Evolutionary conservation across 2,797 vertebrate genomes (phyloP).

Genomic region (Eulemur coronatus): DNA sequence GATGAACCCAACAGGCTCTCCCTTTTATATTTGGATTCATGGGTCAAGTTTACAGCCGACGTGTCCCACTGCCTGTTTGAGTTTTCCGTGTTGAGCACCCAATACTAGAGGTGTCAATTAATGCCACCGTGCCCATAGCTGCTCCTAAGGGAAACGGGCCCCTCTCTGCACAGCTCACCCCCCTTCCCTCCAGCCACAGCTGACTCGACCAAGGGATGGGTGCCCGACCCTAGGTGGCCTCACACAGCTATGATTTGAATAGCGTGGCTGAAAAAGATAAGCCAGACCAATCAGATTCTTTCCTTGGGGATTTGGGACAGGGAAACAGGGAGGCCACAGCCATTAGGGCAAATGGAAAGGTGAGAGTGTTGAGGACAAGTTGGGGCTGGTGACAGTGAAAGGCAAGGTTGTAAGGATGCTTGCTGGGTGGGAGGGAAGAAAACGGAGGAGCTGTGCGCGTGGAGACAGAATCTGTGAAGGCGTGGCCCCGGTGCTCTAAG

Average conservation of each 20-base stretch:
- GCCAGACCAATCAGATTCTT: not conserved
- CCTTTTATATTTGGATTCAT: not conserved
- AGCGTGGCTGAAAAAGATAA: not conserved
- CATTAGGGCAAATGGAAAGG: not conserved
- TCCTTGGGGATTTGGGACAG: not conserved
- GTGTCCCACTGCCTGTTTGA: too few species aligned
- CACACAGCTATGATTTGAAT: not conserved
- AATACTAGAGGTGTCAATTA: not conserved
- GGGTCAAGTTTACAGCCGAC: not conserved
- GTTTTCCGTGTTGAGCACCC: not conserved
- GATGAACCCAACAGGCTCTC: not conserved
- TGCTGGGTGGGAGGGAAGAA: not conserved
- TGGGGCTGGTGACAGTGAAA: not conserved
- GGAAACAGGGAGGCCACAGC: not conserved
- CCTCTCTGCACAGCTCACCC: too few species aligned
- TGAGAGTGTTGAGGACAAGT: not conserved
- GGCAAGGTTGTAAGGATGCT: not conserved
- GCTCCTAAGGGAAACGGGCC: not conserved
- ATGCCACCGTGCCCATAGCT: not conserved
- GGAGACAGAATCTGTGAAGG: too few species aligned
- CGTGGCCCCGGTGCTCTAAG: not conserved
- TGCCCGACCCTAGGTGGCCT: too few species aligned
- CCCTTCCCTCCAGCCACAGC: not conserved
- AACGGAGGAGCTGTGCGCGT: accelerated
- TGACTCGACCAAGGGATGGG: not conserved